Conservation (phyloP, 2,113 vertebrate species). For the Litocranius walleri region DNA sequence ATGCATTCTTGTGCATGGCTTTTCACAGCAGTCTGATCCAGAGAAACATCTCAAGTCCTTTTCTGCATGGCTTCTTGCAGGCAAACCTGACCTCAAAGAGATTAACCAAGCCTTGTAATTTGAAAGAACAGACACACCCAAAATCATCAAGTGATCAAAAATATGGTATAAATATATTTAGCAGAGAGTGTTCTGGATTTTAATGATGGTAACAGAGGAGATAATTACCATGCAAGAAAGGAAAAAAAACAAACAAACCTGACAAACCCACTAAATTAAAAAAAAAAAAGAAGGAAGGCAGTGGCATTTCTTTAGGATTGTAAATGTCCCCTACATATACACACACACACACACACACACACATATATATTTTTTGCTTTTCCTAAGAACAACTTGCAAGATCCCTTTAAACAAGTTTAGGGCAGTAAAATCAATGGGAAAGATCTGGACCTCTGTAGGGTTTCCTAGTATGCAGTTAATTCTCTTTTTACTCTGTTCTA, state of each 20-base stretch:
- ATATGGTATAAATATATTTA: background rate
- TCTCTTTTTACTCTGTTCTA: conserved; percentile 40
- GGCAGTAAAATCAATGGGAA: background rate
- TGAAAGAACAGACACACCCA: conserved; percentile 6
- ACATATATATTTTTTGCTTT: background rate
- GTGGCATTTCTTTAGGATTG: background rate
- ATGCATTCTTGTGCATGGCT: conserved; percentile 25
- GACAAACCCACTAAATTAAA: background rate
- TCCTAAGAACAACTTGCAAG: background rate
- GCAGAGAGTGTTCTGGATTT: background rate
- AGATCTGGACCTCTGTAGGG: background rate
- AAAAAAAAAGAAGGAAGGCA: background rate
- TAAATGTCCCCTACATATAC: background rate
- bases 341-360: too few relatives aligned
- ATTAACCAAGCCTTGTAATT: conserved; percentile 30
- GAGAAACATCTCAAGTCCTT: background rate
- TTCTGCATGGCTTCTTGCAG: background rate
- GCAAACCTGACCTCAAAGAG: conserved; percentile 19
- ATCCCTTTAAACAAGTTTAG: conserved; percentile 6
- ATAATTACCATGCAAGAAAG: background rate
- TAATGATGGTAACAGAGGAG: background rate
- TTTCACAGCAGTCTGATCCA: background rate
- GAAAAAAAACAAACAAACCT: background rate
- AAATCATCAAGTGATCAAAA: conserved; percentile 9
- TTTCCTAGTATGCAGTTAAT: conserved; percentile 31